Evolutionary conservation across 2,113 vertebrate genomes (phyloP).

Genomic region (Podarcis muralis): DNA sequence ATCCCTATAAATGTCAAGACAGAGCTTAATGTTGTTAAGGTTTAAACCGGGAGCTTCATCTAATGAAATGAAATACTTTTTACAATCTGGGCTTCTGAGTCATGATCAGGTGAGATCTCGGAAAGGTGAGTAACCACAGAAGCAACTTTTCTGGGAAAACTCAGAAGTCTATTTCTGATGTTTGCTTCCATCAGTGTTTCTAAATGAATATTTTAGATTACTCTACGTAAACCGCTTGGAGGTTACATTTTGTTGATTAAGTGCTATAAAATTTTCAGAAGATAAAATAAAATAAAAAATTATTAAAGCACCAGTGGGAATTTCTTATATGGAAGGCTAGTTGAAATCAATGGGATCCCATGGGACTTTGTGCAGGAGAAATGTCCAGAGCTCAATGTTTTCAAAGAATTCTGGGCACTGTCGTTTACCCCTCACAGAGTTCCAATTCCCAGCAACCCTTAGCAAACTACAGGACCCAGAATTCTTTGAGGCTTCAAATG

Average conservation of each 20-base stretch:
- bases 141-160: background rate
- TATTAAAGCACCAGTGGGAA: background rate
- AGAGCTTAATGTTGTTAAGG: slow-evolving; percentile 59
- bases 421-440: too few relatives aligned
- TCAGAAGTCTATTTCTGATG: background rate
- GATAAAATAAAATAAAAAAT: background rate
- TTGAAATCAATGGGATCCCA: background rate
- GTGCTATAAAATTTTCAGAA: too few relatives aligned
- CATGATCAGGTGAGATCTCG: background rate
- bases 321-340: background rate
- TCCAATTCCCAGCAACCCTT: too few relatives aligned
- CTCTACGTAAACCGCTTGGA: too few relatives aligned
- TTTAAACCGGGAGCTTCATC: slow-evolving; percentile 57
- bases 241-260: too few relatives aligned
- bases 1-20: slow-evolving; percentile 61
- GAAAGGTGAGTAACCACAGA: background rate
- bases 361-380: background rate
- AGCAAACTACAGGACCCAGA: too few relatives aligned
- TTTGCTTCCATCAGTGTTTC: too few relatives aligned
- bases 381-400: too few relatives aligned
- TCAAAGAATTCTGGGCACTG: too few relatives aligned
- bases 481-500: too few relatives aligned
- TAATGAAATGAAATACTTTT: slow-evolving; percentile 56
- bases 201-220: too few relatives aligned
- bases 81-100: slow-evolving; percentile 44